Base-by-base conservation (phyloP, 2,888 invertebrate species). In the Torymus aiolomorphi region DNA sequence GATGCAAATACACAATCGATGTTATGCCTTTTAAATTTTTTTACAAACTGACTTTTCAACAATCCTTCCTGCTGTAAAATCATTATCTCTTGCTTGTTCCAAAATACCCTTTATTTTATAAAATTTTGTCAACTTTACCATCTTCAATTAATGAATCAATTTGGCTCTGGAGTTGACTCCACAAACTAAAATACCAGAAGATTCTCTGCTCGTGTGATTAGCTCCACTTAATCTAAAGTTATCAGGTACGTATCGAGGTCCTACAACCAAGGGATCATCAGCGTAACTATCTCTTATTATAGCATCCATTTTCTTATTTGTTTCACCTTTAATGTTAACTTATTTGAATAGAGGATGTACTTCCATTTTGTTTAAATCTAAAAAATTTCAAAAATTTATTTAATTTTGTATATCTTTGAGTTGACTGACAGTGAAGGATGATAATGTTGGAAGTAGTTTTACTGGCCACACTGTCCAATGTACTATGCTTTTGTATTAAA, bases 111-210 rank as follows among this genome's bases (percentile, higher is more conserved):
- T 94, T 0, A 97, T 90, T 86, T 94, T 94, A 88, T 95, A 97
- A 0, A 94, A 94, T 83, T 95, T 92, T 0, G 95, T 92, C 2
- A 94, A 93, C 2, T 93, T 92, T 61, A 93, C 92, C n/a, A 91
- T 87, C 83, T 93, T 92, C 72, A 97, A 92, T 72, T 90, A 89
- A 59, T 92, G 90, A 0, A 94, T 93, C 16, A 92, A 87, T 70
- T 86, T 91, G 13, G 93, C 92, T 0, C 96, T 96, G 42, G 91
- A 89, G 89, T 95, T 95, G 5, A 97, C 89, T 0, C 96, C 97
- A 84, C 96, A 88, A 80, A 97, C 95, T 94, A 90, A 87, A 57
- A 97, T 92, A 62, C 97, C 97, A 86, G 95, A 95, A 14, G 94
- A 93, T 83, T 95, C 92, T 42, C 87, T 86, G 0, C 94, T 94